Evolutionary conservation across 2,888 invertebrate genomes (phyloP), one percentile per base, ranked within the genome.

Genomic region (Harmothoe impar): DNA sequence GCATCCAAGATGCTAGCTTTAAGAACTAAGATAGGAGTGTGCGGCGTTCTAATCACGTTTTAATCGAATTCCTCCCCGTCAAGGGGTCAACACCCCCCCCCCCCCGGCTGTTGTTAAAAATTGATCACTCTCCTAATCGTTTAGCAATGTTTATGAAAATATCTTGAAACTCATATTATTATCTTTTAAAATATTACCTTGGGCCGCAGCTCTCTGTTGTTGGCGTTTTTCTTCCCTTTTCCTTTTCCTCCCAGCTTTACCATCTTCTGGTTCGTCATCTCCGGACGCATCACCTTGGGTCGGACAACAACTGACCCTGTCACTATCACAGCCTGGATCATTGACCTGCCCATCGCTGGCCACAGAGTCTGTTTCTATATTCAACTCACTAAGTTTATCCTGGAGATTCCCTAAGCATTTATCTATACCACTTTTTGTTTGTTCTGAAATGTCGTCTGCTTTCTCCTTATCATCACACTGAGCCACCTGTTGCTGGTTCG

Each of bases 231-330:
- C 3, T n/a, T 29, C 84, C 23, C 52, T 5, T 25, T 86, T 86
- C 29, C 86, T 86, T 29, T 86, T 86, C 86, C 52, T 52, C 23
- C 86, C 86, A 52, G 86, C 86, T 54, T 86, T 86, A 23, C 86
- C 86, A 86, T 86, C 86, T 23, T 51, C 86, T 15, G 86, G 86
- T 25, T 86, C 86, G 54, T n/a, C 7, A 23, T 56, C 86, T 51
- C 29, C 84, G n/a, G 51, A 20, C 1, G 15, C 31, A 29, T 78
- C 20, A 20, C n/a, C 7, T 5, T n/a, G 23, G n/a, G 23, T n/a
- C 62, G 62, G 62, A 62, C 0, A 5, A 12, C 0, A 62, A 62
- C 20, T n/a, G n/a, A n/a, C 20, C 23, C 20, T 62, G 23, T 62
- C 62, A n/a, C 15, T n/a, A n/a, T n/a, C n/a, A 62, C 20, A n/a